These are phyloP conservation scores for Symphodus melops DNA, from an alignment of 2,113 vertebrate genomes.

Conservation along the genomic window DNA sequence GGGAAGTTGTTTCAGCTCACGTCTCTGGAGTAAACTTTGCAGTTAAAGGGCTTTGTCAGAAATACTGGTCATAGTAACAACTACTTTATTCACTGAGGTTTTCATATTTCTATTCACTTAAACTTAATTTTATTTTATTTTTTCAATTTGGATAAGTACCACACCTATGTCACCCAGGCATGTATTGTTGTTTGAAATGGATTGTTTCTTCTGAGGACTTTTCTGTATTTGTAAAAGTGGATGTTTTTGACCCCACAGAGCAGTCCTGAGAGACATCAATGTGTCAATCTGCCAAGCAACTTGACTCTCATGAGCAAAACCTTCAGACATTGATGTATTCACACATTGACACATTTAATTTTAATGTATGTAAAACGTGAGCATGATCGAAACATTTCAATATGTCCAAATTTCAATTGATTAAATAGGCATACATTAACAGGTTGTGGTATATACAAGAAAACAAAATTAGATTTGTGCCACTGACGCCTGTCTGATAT, in stretches of 20 bases:
- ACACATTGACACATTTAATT: not conserved
- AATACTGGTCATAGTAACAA: constrained; percentile 70
- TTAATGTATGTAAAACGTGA: not conserved
- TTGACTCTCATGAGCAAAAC: constrained; percentile 2
- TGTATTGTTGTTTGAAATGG: not conserved
- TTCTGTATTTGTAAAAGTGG: constrained; percentile 11
- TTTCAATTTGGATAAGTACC: not conserved
- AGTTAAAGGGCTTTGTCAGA: constrained; percentile 79
- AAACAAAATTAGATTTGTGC: too few species aligned
- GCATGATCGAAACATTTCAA: not conserved
- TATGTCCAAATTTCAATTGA: too few species aligned
- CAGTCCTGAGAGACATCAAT: constrained; percentile 9
- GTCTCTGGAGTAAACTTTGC: constrained; percentile 27
- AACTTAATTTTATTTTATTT: constrained; percentile 28
- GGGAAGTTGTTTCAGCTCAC: constrained; percentile 35
- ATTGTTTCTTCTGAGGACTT: constrained; percentile 6
- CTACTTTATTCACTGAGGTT: constrained; percentile 78
- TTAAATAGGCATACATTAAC: too few species aligned
- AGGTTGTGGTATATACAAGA: too few species aligned
- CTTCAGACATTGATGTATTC: constrained; percentile 23
- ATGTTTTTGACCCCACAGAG: constrained; percentile 17
- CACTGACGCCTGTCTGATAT: too few species aligned
- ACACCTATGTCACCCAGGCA: constrained; percentile 9
- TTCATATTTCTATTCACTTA: constrained; percentile 76
- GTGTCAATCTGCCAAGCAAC: not conserved